A percentile compares a stretch with the other conserved stretches of the same genome.
phyloP scores from a whole-genome alignment of 2,113 vertebrate genomes.

The Puffinus mauretanicus region DNA sequence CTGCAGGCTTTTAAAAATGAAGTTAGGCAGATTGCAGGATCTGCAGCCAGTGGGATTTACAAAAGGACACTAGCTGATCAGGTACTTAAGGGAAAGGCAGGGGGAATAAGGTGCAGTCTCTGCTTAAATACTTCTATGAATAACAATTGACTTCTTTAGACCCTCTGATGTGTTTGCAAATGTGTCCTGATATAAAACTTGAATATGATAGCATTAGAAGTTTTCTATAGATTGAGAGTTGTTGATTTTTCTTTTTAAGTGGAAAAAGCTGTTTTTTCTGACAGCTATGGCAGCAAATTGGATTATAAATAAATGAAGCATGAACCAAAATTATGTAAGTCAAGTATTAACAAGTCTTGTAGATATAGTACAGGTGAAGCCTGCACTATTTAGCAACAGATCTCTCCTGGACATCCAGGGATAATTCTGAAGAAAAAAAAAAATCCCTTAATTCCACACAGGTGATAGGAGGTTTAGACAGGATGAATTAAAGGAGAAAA shows the following conservation, averaged over 20 bases:
- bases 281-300: neutral
- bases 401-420: neutral
- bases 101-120: neutral
- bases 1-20: neutral
- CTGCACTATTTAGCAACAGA: neutral
- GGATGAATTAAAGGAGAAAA: neutral
- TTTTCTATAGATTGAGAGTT: neutral
- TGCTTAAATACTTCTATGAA: neutral
- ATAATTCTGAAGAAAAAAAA: neutral
- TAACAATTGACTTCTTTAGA: neutral
- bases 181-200: neutral
- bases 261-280: neutral
- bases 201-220: neutral
- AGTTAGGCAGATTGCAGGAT: neutral
- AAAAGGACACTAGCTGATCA: neutral
- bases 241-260: neutral
- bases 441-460: neutral
- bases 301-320: neutral
- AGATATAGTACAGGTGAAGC: neutral
- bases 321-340: neutral
- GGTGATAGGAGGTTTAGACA: neutral
- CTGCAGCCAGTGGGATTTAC: neutral
- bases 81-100: neutral
- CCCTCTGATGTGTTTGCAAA: neutral
- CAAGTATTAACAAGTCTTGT: neutral